A percentile compares a stretch with the other conserved stretches of the same genome.
These are phyloP conservation scores for Callimico goeldii DNA, from an alignment of 2,797 vertebrate species.

Conservation along the genomic window DNA sequence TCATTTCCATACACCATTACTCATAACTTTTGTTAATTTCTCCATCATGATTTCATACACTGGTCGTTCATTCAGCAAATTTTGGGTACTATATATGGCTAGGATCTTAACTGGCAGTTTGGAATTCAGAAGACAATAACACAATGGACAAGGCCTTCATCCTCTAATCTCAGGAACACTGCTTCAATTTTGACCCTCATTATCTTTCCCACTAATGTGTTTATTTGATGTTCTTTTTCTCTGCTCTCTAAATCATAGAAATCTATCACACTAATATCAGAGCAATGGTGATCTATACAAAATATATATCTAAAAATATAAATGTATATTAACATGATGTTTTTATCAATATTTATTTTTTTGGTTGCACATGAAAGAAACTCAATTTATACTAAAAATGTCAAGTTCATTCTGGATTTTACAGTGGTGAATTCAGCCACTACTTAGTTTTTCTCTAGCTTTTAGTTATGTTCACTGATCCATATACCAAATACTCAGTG, in stretches of 20 bases:
- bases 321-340: neutral
- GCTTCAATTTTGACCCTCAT: neutral
- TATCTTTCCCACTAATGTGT: neutral
- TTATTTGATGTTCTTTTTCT: neutral
- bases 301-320: neutral
- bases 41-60: neutral
- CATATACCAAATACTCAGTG: neutral
- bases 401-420: neutral
- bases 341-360: neutral
- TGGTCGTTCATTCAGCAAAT: neutral
- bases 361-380: neutral
- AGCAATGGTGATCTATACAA: neutral
- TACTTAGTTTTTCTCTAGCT: neutral
- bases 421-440: neutral
- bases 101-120: neutral
- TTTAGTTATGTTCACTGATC: neutral
- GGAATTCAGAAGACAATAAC: neutral
- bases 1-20: neutral
- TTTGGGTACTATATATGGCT: neutral
- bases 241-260: neutral
- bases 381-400: neutral
- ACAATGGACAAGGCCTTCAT: neutral
- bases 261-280: neutral
- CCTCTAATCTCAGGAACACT: neutral
- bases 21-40: neutral